Evolutionary conservation across 2,113 vertebrate genomes (phyloP).

Genomic region (Oxyruncus cristatus): DNA sequence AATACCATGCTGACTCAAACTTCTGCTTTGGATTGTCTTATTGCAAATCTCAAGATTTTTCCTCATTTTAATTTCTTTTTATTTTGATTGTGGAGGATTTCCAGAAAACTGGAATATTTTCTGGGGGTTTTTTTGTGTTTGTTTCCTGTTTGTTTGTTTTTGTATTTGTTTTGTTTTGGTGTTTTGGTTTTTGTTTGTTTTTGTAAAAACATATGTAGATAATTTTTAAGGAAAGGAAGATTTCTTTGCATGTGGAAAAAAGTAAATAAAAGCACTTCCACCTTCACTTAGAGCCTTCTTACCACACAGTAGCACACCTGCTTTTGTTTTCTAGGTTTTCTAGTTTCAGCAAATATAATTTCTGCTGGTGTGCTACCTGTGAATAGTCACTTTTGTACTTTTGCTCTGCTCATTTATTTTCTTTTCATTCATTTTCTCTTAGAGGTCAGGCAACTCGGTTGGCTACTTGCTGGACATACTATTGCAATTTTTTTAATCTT

Average conservation of each 20-base stretch:
- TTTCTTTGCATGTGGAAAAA: not conserved
- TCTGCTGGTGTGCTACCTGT: not conserved
- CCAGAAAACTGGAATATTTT: not conserved
- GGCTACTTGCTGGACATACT: not conserved
- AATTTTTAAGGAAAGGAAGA: not conserved
- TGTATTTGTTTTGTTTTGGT: not conserved
- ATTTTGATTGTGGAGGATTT: not conserved
- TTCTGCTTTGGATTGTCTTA: not conserved
- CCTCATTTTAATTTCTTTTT: accelerated
- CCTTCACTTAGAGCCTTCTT: not conserved
- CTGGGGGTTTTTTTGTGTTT: no score
- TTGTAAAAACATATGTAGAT: not conserved
- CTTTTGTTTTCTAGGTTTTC: not conserved
- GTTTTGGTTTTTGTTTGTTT: not conserved
- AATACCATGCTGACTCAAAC: not conserved
- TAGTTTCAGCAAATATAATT: not conserved
- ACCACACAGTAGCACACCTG: not conserved
- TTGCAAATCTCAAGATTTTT: not conserved
- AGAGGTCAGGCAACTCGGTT: not conserved
- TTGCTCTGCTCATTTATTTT: not conserved
- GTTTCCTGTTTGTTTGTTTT: not conserved
- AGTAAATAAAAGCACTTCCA: not conserved
- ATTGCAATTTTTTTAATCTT: not conserved
- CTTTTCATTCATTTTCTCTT: not conserved
- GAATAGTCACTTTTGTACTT: not conserved